Evolutionary conservation across 2,113 vertebrate species (phyloP).

Genomic region (Tretioscincus oriximinensis): DNA sequence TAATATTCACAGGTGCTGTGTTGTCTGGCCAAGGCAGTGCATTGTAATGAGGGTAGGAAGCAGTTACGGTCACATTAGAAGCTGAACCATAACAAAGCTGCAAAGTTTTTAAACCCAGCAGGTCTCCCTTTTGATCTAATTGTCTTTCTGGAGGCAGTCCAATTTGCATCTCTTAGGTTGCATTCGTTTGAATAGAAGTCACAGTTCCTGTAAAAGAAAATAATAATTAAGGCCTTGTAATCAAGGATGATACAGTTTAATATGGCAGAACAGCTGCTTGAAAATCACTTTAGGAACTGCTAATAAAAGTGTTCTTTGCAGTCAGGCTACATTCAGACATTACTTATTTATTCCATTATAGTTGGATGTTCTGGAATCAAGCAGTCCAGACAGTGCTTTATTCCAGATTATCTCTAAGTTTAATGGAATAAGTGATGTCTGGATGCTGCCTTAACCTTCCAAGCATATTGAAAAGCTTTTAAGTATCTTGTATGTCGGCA

Average conservation of each 20-base stretch:
- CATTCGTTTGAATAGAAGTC: conserved; percentile 37
- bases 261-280: conserved; percentile 29
- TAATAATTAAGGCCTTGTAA: conserved; percentile 34
- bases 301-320: conserved; percentile 27
- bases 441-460: no score
- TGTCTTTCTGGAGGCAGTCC: conserved; percentile 27
- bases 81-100: background rate
- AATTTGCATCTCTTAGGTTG: background rate
- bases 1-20: background rate
- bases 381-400: no score
- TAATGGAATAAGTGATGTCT: no score
- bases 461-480: background rate
- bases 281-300: conserved; percentile 45
- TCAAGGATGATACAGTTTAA: conserved; percentile 32
- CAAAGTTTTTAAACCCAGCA: background rate
- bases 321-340: no score
- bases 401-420: no score
- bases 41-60: no score
- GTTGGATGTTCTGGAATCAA: no score
- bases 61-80: no score
- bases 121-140: background rate
- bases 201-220: background rate
- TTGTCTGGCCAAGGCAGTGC: background rate
- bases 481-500: background rate
- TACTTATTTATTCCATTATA: no score